Evolutionary conservation across 2,888 invertebrate species (phyloP).

Genomic region (Nomada fucata): DNA sequence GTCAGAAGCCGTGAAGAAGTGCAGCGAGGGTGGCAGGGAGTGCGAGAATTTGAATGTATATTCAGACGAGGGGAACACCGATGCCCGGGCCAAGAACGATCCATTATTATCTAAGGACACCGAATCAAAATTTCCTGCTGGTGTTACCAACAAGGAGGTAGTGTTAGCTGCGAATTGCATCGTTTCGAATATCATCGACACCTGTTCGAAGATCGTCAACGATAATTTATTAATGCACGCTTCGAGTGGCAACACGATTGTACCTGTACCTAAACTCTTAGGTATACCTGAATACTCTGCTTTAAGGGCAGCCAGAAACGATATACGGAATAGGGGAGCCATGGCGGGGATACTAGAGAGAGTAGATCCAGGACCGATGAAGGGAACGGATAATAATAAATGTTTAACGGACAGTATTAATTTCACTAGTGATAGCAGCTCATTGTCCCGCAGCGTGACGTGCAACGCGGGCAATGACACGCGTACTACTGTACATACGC

Average conservation of each 20-base stretch:
- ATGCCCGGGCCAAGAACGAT: slow-evolving; percentile 63
- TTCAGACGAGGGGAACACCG: slow-evolving; percentile 36
- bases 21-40: slow-evolving; percentile 9
- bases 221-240: slow-evolving; percentile 56
- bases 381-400: slow-evolving; percentile 75
- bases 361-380: slow-evolving; percentile 56
- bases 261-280: slow-evolving; percentile 72
- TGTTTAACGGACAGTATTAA: slow-evolving; percentile 80
- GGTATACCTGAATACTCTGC: slow-evolving; percentile 75
- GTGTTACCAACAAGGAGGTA: slow-evolving; percentile 63
- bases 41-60: slow-evolving; percentile 25
- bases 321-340: slow-evolving; percentile 34
- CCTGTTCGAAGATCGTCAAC: slow-evolving; percentile 62
- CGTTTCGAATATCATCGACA: slow-evolving; percentile 51
- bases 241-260: slow-evolving; percentile 63
- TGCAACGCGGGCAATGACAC: slow-evolving; percentile 73
- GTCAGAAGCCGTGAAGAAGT: neutral
- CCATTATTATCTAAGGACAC: slow-evolving; percentile 73
- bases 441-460: slow-evolving; percentile 73
- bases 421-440: slow-evolving; percentile 77
- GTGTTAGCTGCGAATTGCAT: slow-evolving; percentile 55
- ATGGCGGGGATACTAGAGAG: slow-evolving; percentile 43
- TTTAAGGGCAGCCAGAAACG: slow-evolving; percentile 66
- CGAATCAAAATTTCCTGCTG: slow-evolving; percentile 67
- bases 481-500: slow-evolving; percentile 64